These are phyloP conservation scores for Paralinhomoeus sp. DNA, from an alignment of 2,888 invertebrate species.

Conservation along the genomic window DNA sequence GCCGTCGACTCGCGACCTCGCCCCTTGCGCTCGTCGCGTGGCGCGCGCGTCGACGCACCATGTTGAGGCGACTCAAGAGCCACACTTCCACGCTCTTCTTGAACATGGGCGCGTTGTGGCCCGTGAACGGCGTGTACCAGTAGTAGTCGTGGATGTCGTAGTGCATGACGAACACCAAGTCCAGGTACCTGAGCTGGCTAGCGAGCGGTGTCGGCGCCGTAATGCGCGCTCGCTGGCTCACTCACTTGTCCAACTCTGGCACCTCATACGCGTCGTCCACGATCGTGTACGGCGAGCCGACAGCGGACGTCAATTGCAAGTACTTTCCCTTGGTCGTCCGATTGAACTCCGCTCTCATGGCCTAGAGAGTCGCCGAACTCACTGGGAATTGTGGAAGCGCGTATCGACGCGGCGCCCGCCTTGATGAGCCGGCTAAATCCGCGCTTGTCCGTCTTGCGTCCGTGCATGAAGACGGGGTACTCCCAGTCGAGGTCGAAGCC, in stretches of 20 bases:
- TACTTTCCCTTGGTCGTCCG: neutral
- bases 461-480: constrained; percentile 19
- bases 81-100: constrained; percentile 38
- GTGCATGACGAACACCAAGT: constrained; percentile 68
- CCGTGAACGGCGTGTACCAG: constrained; percentile 51
- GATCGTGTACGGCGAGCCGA: constrained; percentile 52
- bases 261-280: constrained; percentile 54
- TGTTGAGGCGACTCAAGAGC: constrained; percentile 47
- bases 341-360: neutral
- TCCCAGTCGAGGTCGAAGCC: constrained; percentile 23
- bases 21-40: too few species aligned
- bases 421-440: constrained; percentile 10
- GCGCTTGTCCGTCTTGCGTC: constrained; percentile 7
- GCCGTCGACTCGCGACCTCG: constrained; percentile 1
- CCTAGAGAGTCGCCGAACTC: too few species aligned
- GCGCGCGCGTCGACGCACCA: constrained; percentile 20
- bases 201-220: neutral
- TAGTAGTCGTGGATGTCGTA: constrained; percentile 67
- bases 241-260: constrained; percentile 46
- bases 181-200: constrained; percentile 39
- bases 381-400: too few species aligned
- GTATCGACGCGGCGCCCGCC: constrained; percentile 4
- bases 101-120: constrained; percentile 58
- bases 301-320: constrained; percentile 12
- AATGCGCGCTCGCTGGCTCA: neutral